phyloP scores from a whole-genome alignment of 1,140 invertebrate genomes.

The Notospermus geniculatus region DNA sequence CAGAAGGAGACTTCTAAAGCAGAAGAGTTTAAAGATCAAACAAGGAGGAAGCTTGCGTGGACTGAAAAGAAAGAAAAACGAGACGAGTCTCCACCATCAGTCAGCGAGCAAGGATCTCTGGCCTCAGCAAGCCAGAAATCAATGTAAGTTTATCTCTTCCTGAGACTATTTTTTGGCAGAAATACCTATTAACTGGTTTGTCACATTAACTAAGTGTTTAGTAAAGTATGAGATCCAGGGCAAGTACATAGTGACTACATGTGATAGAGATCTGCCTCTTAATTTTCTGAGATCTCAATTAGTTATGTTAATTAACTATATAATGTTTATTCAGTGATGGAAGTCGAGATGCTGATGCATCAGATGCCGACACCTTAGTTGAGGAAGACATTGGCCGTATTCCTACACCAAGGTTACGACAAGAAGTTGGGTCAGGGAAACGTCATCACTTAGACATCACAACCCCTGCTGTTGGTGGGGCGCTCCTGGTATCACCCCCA shows the following conservation, averaged over 20 bases:
- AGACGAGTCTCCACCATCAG: constrained; percentile 8
- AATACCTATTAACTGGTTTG: too few species aligned
- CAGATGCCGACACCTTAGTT: not conserved
- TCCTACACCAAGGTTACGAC: constrained; percentile 36
- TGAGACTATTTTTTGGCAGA: too few species aligned
- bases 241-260: too few species aligned
- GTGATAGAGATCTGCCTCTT: too few species aligned
- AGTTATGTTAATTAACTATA: too few species aligned
- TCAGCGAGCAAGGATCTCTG: not conserved
- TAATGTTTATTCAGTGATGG: not conserved
- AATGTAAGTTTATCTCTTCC: too few species aligned
- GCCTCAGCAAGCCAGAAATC: not conserved
- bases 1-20: constrained; percentile 17
- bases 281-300: too few species aligned
- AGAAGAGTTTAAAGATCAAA: constrained; percentile 4
- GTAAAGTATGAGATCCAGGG: too few species aligned
- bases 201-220: too few species aligned
- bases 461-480: constrained; percentile 46
- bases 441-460: constrained; percentile 47
- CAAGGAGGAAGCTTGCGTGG: not conserved
- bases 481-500: constrained; percentile 36
- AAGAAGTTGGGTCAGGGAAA: not conserved
- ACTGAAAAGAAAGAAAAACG: constrained; percentile 3
- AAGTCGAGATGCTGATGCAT: too few species aligned
- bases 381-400: constrained; percentile 32